phyloP scores from a whole-genome alignment of 2,888 invertebrate species.

The Ceraclea dissimilis region DNA sequence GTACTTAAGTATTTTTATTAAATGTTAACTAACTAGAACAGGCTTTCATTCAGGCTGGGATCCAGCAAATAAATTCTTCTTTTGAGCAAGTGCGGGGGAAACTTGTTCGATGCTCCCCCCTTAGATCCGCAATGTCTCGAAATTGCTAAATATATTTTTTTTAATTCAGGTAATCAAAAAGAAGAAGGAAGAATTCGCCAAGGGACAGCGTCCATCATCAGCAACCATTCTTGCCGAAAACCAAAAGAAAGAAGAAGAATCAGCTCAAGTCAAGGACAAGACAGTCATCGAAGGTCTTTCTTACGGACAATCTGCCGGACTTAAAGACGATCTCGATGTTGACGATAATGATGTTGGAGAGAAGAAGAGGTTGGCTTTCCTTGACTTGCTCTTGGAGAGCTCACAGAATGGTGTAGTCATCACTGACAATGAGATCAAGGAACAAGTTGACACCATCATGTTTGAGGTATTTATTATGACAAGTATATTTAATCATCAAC shows the following conservation, averaged over 20 bases:
- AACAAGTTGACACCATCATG: constrained; percentile 82
- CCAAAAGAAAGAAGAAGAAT: constrained; percentile 28
- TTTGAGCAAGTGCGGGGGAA: no score
- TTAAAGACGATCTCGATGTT: constrained; percentile 75
- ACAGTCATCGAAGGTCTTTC: constrained; percentile 54
- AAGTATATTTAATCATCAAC: no score
- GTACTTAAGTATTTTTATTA: no score
- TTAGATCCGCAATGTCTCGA: no score
- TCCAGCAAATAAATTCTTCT: no score
- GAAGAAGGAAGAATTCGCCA: constrained; percentile 67
- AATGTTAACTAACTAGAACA: no score
- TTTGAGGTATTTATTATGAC: constrained; percentile 55
- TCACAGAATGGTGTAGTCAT: constrained; percentile 64
- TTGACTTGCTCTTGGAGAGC: constrained; percentile 77
- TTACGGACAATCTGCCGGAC: constrained; percentile 62
- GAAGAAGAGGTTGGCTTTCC: constrained; percentile 77
- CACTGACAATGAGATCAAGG: constrained; percentile 70
- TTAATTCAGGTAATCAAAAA: constrained; percentile 52
- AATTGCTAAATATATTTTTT: no score
- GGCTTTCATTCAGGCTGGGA: no score
- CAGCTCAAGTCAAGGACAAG: constrained; percentile 27
- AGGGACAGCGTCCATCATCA: constrained; percentile 50
- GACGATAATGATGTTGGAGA: constrained; percentile 73
- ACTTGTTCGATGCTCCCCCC: no score
- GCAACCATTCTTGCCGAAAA: constrained; percentile 33